Evolutionary conservation across 1,140 invertebrate species (phyloP).

Genomic region (Lycorma delicatula): DNA sequence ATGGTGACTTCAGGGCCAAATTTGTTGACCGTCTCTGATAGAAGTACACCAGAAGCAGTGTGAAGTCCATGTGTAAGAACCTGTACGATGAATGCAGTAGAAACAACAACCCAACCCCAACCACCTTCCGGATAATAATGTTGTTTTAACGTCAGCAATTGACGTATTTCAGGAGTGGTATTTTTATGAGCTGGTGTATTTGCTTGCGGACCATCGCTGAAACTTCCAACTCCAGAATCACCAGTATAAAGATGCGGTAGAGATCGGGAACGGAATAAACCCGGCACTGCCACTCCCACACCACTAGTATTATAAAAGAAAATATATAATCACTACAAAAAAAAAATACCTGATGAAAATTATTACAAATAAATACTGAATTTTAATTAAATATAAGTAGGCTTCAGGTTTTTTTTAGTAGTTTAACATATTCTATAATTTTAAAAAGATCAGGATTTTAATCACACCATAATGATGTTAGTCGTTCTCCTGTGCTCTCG

Average conservation of each 20-base stretch:
- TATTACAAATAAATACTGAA: too few species aligned
- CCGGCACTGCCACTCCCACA: slow-evolving; percentile 33
- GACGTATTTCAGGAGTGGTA: slow-evolving; percentile 39
- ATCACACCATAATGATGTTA: too few species aligned
- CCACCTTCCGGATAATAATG: slow-evolving; percentile 68
- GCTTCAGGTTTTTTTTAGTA: too few species aligned
- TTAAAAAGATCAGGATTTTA: too few species aligned
- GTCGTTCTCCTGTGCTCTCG: too few species aligned
- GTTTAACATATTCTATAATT: too few species aligned
- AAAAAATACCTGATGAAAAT: too few species aligned
- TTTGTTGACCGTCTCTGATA: slow-evolving; percentile 41
- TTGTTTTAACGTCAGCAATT: slow-evolving; percentile 51
- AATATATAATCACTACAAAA: too few species aligned
- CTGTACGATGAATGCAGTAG: slow-evolving; percentile 50
- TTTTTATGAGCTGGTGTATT: background rate
- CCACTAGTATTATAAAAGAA: too few species aligned
- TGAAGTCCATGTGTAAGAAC: slow-evolving; percentile 54
- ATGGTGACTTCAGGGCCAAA: slow-evolving; percentile 41
- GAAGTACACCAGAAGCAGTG: slow-evolving; percentile 46
- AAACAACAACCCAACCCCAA: slow-evolving; percentile 61
- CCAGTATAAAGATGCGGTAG: slow-evolving; percentile 37
- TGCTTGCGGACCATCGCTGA: slow-evolving; percentile 33
- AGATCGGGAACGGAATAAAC: slow-evolving; percentile 37
- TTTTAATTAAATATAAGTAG: too few species aligned
- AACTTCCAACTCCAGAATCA: slow-evolving; percentile 39